Conservation (phyloP, 37 sponge, comb jelly and placozoan genomes). For the Aplysina aerophoba region DNA sequence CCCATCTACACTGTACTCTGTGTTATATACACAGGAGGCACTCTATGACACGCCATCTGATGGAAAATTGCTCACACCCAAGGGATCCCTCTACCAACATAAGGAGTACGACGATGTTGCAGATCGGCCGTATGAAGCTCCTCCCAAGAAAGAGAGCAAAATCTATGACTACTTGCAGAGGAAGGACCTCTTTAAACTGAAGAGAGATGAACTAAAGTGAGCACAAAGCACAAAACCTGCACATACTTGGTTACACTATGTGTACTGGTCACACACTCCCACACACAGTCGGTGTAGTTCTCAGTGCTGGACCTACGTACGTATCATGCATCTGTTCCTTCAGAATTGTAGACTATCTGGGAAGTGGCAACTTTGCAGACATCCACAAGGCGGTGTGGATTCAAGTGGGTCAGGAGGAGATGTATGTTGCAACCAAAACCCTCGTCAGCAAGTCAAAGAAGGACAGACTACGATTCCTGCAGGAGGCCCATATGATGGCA, state of each 20-base stretch:
- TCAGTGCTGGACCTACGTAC: background rate
- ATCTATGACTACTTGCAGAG: conserved; percentile 2
- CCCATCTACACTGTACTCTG: no score
- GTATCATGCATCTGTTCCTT: background rate
- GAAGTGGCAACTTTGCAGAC: conserved; percentile 35
- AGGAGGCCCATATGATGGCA: conserved; percentile 28
- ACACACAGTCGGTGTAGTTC: background rate
- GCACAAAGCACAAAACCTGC: background rate
- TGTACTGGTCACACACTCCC: background rate
- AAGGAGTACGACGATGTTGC: conserved; percentile 17
- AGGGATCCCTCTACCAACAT: background rate
- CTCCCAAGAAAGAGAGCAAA: conserved; percentile 14
- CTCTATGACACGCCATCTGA: conserved; percentile 28
- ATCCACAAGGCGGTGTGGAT: conserved; percentile 31
- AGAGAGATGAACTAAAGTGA: conserved; percentile 29
- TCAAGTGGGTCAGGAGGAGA: background rate
- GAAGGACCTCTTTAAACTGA: background rate
- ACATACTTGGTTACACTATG: background rate
- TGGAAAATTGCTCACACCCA: background rate
- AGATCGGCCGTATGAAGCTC: conserved; percentile 23
- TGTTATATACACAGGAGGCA: background rate
- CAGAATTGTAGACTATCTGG: conserved; percentile 2
- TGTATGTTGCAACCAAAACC: conserved; percentile 16
- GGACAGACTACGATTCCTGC: conserved; percentile 16
- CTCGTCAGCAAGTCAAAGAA: conserved; percentile 13